These are phyloP conservation scores for Caretta caretta DNA, from an alignment of 2,113 vertebrate species.

Conservation along the genomic window DNA sequence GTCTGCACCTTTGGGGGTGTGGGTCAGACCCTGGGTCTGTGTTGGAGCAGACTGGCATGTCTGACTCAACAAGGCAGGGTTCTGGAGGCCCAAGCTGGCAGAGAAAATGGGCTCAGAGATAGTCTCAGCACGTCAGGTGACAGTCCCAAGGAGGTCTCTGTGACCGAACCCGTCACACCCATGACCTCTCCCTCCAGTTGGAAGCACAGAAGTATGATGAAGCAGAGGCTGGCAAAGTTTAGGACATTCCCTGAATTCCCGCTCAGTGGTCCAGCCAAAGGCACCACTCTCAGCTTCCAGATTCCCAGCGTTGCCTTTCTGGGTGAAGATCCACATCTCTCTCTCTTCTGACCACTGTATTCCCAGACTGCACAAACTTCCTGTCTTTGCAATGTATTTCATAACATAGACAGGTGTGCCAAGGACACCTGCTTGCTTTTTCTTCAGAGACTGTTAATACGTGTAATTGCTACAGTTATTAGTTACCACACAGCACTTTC, in stretches of 20 bases:
- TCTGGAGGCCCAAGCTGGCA: too few relatives aligned
- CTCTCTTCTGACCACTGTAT: not conserved
- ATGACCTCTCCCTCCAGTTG: not conserved
- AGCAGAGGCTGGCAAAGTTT: not conserved
- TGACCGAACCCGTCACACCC: not conserved
- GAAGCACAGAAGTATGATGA: not conserved
- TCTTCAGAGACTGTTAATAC: not conserved
- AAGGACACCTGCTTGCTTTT: not conserved
- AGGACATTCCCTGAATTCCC: not conserved
- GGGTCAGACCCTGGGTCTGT: too few relatives aligned
- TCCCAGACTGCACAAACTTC: not conserved
- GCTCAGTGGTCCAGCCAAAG: not conserved
- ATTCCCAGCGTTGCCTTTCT: not conserved
- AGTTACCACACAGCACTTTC: too few relatives aligned
- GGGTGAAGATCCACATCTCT: not conserved
- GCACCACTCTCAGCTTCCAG: not conserved
- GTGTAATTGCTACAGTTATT: too few relatives aligned
- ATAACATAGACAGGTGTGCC: not conserved
- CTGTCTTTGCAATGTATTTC: not conserved
- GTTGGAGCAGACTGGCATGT: too few relatives aligned
- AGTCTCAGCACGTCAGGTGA: too few relatives aligned
- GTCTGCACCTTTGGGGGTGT: too few relatives aligned
- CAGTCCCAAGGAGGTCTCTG: too few relatives aligned
- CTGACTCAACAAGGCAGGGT: too few relatives aligned
- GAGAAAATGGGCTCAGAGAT: too few relatives aligned